Evolutionary conservation across 2,113 vertebrate species (phyloP).

Genomic region (Phylloscopus trochilus): DNA sequence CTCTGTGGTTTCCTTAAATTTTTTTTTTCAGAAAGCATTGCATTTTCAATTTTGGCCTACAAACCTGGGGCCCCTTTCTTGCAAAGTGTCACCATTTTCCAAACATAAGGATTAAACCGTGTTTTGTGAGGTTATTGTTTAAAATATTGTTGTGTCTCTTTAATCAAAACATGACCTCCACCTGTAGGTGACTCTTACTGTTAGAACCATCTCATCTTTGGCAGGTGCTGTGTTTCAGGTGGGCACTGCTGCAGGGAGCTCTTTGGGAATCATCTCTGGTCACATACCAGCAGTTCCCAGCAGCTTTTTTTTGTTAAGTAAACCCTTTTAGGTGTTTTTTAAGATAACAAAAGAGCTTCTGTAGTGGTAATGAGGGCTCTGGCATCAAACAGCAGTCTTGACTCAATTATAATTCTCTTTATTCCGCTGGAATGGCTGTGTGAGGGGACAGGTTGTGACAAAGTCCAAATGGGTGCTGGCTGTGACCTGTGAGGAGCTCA

Average conservation of each 20-base stretch:
- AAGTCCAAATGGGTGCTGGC: fast-evolving
- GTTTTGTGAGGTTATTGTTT: background rate
- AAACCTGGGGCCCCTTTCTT: background rate
- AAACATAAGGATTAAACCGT: background rate
- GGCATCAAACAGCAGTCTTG: background rate
- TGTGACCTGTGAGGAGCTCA: background rate
- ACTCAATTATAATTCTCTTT: background rate
- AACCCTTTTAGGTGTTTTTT: background rate
- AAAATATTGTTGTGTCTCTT: background rate
- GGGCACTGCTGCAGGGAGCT: background rate
- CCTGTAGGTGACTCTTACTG: background rate
- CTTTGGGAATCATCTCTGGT: background rate
- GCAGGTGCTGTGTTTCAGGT: background rate
- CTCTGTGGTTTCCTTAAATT: background rate
- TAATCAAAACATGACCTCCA: background rate
- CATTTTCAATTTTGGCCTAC: background rate
- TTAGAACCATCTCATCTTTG: background rate
- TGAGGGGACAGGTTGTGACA: background rate
- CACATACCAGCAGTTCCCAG: background rate
- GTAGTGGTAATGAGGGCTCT: background rate
- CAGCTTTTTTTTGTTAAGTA: background rate
- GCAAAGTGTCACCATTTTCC: background rate
- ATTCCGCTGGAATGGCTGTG: background rate
- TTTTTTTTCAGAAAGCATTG: background rate
- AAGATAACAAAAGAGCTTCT: background rate